These are phyloP conservation scores for Leucoptera coffeella DNA, from an alignment of 2,888 invertebrate genomes.

Conservation along the genomic window DNA sequence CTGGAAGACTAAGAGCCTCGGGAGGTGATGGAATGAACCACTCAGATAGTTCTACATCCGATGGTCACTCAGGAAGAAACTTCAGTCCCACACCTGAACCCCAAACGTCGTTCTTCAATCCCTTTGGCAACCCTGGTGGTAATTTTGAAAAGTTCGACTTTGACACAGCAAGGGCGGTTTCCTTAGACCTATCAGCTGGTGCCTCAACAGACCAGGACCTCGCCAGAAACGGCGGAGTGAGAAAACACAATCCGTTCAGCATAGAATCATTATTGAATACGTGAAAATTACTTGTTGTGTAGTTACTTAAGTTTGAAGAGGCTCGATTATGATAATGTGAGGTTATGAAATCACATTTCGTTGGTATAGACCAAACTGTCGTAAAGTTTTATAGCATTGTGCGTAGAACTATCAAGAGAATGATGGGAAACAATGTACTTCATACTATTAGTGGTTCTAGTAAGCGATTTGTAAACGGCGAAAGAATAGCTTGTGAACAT, in stretches of 20 bases:
- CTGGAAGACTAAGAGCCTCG: conserved; percentile 51
- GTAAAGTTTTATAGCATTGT: neutral
- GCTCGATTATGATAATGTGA: conserved; percentile 18
- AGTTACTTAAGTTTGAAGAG: conserved; percentile 17
- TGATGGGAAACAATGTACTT: neutral
- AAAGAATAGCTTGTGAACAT: no score
- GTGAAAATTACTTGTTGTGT: conserved; percentile 38
- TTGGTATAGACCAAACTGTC: no score
- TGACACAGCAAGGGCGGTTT: conserved; percentile 41
- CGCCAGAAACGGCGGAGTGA: conserved; percentile 50
- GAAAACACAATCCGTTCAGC: conserved; percentile 79
- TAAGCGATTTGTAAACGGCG: no score
- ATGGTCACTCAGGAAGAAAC: conserved; percentile 35
- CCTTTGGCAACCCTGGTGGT: conserved; percentile 25
- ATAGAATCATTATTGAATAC: conserved; percentile 81
- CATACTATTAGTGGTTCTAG: neutral
- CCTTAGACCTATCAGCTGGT: conserved; percentile 38
- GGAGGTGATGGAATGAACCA: conserved; percentile 54
- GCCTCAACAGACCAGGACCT: conserved; percentile 36
- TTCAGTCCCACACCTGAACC: conserved; percentile 42
- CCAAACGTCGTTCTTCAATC: conserved; percentile 38
- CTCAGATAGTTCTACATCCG: conserved; percentile 50
- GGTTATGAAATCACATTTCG: no score
- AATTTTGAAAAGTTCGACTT: conserved; percentile 46
- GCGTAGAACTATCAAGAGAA: neutral